phyloP scores from a whole-genome alignment of 1,140 invertebrate genomes.

The Ceratina australensis region DNA sequence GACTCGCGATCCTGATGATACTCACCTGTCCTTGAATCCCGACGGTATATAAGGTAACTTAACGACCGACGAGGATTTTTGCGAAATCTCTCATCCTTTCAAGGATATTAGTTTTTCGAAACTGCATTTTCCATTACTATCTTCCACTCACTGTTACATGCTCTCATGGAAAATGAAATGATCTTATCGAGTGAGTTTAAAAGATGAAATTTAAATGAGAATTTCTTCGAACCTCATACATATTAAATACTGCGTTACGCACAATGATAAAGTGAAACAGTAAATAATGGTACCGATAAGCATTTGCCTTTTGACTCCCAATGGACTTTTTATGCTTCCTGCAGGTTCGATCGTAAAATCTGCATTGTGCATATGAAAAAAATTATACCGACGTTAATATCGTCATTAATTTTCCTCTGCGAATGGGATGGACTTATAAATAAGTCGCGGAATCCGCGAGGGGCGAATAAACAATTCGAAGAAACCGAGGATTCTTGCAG shows the following conservation, averaged over 20 bases:
- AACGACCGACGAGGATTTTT: constrained; percentile 35
- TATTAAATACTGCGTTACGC: no score
- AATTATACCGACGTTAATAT: no score
- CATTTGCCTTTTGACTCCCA: no score
- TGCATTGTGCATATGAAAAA: neutral
- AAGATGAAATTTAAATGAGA: neutral
- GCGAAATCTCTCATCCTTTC: neutral
- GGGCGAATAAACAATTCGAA: neutral
- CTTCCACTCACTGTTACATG: no score
- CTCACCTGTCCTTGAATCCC: constrained; percentile 40
- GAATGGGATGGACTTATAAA: neutral
- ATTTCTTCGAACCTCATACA: neutral
- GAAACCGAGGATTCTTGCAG: neutral
- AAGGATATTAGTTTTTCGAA: neutral
- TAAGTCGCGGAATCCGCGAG: neutral
- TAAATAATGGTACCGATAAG: no score
- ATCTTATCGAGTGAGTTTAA: no score
- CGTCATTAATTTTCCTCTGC: neutral
- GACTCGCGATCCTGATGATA: constrained; percentile 48
- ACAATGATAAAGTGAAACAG: no score
- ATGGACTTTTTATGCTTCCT: no score
- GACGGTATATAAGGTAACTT: constrained; percentile 28
- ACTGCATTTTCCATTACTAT: no score
- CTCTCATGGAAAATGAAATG: no score
- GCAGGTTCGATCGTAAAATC: no score